Evolutionary conservation across 1,140 invertebrate species (phyloP).

Genomic region (Caenorhabditis elegans): DNA sequence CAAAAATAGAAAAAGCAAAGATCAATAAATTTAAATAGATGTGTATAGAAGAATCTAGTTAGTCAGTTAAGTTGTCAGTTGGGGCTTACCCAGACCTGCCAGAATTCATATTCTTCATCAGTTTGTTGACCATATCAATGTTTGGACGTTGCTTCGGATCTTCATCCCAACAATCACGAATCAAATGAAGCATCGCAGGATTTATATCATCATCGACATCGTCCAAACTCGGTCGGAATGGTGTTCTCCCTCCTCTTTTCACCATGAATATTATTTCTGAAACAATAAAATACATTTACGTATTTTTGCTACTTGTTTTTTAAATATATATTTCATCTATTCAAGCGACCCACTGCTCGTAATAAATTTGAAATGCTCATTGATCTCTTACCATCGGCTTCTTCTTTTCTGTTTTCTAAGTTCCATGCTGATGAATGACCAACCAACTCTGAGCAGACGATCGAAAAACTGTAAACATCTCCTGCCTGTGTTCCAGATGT

Average conservation of each 20-base stretch:
- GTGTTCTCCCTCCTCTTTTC: conserved; percentile 47
- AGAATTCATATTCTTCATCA: conserved; percentile 46
- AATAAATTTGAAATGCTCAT: too few species aligned
- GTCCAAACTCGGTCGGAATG: conserved; percentile 41
- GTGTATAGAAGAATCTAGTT: too few species aligned
- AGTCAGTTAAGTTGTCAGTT: not conserved
- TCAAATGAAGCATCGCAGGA: conserved; percentile 44
- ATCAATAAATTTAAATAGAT: too few species aligned
- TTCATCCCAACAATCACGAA: conserved; percentile 73
- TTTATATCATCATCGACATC: conserved; percentile 46
- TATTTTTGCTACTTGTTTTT: not conserved
- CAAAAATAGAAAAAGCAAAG: too few species aligned
- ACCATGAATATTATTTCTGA: conserved; percentile 53
- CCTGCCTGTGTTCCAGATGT: conserved; percentile 55
- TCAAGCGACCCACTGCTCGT: too few species aligned
- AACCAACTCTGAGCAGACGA: conserved; percentile 63
- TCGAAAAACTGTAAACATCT: conserved; percentile 63
- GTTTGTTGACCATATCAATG: conserved; percentile 76
- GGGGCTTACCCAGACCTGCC: conserved; percentile 37
- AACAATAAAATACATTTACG: not conserved
- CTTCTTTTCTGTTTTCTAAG: conserved; percentile 35
- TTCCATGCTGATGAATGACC: conserved; percentile 72
- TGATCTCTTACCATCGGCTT: conserved; percentile 26
- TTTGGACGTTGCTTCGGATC: conserved; percentile 83
- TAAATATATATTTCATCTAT: not conserved